Base-by-base conservation (phyloP, 1,140 invertebrate species). In the Physella acuta region DNA sequence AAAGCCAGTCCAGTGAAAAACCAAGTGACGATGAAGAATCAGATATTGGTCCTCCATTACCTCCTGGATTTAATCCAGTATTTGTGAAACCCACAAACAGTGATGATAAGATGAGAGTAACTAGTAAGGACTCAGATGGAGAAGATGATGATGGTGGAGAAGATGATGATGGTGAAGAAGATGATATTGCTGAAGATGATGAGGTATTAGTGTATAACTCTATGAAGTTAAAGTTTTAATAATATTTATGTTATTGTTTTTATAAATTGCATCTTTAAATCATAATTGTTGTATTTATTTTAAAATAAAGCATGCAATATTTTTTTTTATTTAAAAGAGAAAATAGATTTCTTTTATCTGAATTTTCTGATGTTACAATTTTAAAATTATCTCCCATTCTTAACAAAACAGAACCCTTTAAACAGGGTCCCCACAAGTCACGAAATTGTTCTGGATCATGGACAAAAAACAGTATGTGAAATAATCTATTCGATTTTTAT, bases 401-500 rank as follows among this genome's bases (percentile, higher is more conserved):
- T n/a, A n/a, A n/a, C n/a, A n/a, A n/a, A n/a, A n/a, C 69, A 85
- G 80, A 77, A 71, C 64, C 72, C 82, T 36, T 77, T 80, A 58
- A 88, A 88, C 34, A 88, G 86, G 73, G 92, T 97, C 75, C 95
- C 95, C 1, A 88, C 90, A 61, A 89, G 87, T 49, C 90, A 93
- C 81, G 91, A 96, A 85, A 90, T 95, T 2, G 86, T 89, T 73
- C 90, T 98, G 87, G 88, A 87, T 52, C 95, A 97, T 86, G 94
- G 95, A 0, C 88, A 78, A 0, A 94, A 93, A 87, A 91, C 93
- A 2, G 90, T 97, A 72, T 80, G 82, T 79, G 1, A 24, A n/a
- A 34, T 26, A 16, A 53, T 4, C n/a, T 24, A 55, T 55, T 55
- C 24, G 5, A 55, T 2, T 58, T 39, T 30, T 44, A 44, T 44